Evolutionary conservation across 37 sponge, comb jelly and placozoan species (phyloP).

Genomic region (Eunapius fragilis): DNA sequence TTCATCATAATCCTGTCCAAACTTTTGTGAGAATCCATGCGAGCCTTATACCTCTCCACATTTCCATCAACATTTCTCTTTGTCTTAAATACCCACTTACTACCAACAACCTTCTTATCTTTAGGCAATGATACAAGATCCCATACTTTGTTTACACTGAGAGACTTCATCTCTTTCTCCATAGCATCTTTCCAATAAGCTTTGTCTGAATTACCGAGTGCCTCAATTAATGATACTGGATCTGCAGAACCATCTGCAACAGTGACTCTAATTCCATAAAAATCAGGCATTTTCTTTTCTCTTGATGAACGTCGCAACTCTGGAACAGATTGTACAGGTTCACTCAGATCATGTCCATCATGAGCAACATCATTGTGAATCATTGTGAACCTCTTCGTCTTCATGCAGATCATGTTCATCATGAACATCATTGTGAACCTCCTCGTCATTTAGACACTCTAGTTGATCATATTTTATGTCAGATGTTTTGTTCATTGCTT

Average conservation of each 20-base stretch:
- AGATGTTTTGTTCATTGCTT: constrained; percentile 5
- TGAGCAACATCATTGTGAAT: neutral
- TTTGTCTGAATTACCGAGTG: constrained; percentile 25
- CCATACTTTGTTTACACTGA: constrained; percentile 53
- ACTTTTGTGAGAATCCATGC: constrained; percentile 61
- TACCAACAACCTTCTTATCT: constrained; percentile 12
- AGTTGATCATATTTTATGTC: constrained; percentile 10
- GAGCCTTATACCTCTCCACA: constrained; percentile 49
- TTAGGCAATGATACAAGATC: constrained; percentile 8
- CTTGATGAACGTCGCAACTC: neutral
- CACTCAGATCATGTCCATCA: neutral
- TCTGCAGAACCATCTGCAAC: neutral
- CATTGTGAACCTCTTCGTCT: neutral
- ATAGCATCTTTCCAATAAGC: constrained; percentile 51
- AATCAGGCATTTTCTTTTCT: constrained; percentile 25
- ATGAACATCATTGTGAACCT: neutral
- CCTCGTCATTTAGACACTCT: neutral
- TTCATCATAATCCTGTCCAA: constrained; percentile 57
- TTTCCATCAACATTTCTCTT: constrained; percentile 31
- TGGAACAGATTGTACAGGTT: neutral
- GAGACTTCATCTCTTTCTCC: constrained; percentile 64
- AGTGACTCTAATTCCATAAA: constrained; percentile 11
- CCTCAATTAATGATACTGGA: constrained; percentile 41
- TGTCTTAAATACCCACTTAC: constrained; percentile 58
- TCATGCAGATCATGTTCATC: neutral